phyloP scores from a whole-genome alignment of 1,140 invertebrate genomes.

The Euwallacea fornicatus region DNA sequence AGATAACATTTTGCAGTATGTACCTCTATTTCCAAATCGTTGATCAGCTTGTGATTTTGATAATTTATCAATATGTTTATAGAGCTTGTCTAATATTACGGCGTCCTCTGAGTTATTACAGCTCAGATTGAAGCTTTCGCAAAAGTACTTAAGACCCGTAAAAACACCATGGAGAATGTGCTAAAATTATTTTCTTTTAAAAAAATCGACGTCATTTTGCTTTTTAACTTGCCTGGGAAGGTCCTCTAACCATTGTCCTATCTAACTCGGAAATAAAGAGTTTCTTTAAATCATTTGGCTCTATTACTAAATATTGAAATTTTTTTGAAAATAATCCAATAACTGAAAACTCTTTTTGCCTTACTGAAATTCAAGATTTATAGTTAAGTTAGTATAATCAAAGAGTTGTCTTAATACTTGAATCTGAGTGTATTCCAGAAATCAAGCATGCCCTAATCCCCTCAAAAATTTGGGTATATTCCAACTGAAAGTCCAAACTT shows the following conservation, averaged over 20 bases:
- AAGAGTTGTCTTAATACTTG: slow-evolving; percentile 26
- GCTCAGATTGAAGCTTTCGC: slow-evolving; percentile 38
- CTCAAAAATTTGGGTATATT: slow-evolving; percentile 32
- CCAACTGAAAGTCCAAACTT: slow-evolving; percentile 29
- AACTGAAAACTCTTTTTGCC: slow-evolving; percentile 38
- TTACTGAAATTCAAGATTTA: slow-evolving; percentile 39
- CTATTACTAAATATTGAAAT: slow-evolving; percentile 35
- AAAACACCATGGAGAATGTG: slow-evolving; percentile 38
- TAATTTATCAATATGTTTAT: slow-evolving; percentile 36
- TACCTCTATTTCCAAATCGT: slow-evolving; percentile 43
- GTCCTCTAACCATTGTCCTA: slow-evolving; percentile 27
- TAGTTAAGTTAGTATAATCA: not conserved
- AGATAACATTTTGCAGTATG: too few relatives aligned
- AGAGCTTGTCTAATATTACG: slow-evolving; percentile 37
- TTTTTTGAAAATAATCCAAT: slow-evolving; percentile 42
- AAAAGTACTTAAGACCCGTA: slow-evolving; percentile 38
- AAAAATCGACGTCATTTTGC: not conserved
- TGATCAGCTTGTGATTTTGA: slow-evolving; percentile 22
- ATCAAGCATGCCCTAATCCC: slow-evolving; percentile 20
- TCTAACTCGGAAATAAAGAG: slow-evolving; percentile 36
- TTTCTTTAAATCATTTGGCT: slow-evolving; percentile 30
- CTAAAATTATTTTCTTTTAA: slow-evolving; percentile 8
- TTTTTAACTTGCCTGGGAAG: slow-evolving; percentile 14
- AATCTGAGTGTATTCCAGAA: slow-evolving; percentile 28
- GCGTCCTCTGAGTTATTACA: slow-evolving; percentile 18